Base-by-base conservation (phyloP, 2,888 invertebrate genomes). In the Tetranychus truncatus region DNA sequence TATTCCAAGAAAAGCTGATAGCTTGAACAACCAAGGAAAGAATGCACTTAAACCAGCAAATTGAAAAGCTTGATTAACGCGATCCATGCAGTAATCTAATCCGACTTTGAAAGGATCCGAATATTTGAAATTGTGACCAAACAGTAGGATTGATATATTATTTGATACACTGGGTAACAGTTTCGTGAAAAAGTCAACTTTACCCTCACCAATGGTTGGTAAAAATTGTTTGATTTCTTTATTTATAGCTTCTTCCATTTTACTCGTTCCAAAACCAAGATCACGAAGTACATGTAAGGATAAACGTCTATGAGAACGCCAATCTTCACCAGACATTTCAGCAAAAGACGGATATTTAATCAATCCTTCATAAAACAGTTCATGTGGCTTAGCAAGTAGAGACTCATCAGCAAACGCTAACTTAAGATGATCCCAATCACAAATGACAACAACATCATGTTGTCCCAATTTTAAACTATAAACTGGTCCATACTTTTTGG, bases 401-500 rank as follows among this genome's bases (percentile, higher is more conserved):
- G n/a, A 24, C 0, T 72, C 72, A 6, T 72, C 20, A 20, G 8
- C n/a, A 1, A 72, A 72, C 4, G 72, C 72, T 24, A 24, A 24
- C 15, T 72, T 72, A n/a, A 45, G n/a, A 20, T 45, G 45, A 18
- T 45, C 3, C 72, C 72, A 72, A 20, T 46, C 72, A 20, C 20
- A 8, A n/a, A 72, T 45, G 44, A 72, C 34, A 4, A 72, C 44
- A 44, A 11, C 15, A 20, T 72, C 72, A 46, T 18, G 21, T 20
- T 45, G 21, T 18, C 72, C 72, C 44, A 72, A 18, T 5, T 44
- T 20, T 15, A 72, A 9, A 20, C 21, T 44, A 44, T 34, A 72
- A 11, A 45, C 44, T 6, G 72, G 45, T 46, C 72, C 72, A 72
- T 72, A 72, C 11, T 72, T 72, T 7, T 72, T 45, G 45, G 44